phyloP scores from a whole-genome alignment of 92 coral and sea anemone species.

The Montipora capitata region DNA sequence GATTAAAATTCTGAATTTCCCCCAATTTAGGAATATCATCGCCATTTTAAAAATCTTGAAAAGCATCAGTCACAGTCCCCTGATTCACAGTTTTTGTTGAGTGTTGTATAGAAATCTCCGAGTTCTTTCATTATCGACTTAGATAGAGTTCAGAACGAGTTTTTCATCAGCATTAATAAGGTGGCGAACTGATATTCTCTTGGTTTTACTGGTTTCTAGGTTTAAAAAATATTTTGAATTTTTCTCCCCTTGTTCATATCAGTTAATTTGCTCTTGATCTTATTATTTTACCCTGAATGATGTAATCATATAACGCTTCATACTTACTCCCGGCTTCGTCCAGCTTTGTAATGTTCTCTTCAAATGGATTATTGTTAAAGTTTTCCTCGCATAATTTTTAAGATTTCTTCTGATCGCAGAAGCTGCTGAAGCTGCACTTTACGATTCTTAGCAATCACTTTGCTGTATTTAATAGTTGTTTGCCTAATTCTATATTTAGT shows the following conservation, averaged over 20 bases:
- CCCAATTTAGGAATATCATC: slow-evolving; percentile 11
- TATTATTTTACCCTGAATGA: slow-evolving; percentile 1
- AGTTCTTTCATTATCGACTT: slow-evolving; percentile 36
- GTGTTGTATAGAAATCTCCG: slow-evolving; percentile 32
- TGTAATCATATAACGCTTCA: slow-evolving; percentile 9
- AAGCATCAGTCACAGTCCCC: too few species aligned
- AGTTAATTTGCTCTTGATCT: slow-evolving; percentile 2
- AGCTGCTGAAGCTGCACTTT: background rate
- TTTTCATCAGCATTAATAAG: slow-evolving; percentile 20
- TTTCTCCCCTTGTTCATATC: slow-evolving; percentile 51
- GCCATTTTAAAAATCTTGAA: background rate
- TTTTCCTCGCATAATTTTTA: slow-evolving; percentile 27
- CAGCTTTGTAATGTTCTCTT: slow-evolving; percentile 9
- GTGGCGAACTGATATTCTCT: slow-evolving; percentile 13
- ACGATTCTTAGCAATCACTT: background rate
- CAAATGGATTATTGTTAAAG: slow-evolving; percentile 10
- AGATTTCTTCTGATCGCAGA: slow-evolving; percentile 21
- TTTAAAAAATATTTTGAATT: slow-evolving; percentile 51
- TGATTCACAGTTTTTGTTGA: slow-evolving; percentile 15
- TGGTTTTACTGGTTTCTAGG: slow-evolving; percentile 46
- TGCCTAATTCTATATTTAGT: slow-evolving; percentile 57
- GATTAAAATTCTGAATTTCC: background rate
- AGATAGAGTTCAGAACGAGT: background rate
- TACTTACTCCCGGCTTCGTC: slow-evolving; percentile 9
- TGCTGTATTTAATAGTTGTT: slow-evolving; percentile 32